Conservation (phyloP, 2,888 invertebrate species). For the Drosophila cognata region DNA sequence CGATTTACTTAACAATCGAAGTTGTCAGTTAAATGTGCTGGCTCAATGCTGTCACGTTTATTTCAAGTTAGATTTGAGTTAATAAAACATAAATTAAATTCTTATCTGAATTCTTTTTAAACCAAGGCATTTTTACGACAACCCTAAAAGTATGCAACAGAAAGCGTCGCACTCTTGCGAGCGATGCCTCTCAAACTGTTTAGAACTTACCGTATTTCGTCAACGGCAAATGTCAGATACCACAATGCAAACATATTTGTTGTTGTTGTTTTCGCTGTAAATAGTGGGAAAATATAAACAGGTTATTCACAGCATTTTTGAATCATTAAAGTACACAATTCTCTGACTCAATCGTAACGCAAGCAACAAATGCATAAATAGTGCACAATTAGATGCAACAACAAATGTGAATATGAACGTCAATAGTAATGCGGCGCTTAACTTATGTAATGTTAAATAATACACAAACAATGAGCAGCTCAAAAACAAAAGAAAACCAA, state of each 20-base stretch:
- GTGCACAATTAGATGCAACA: neutral
- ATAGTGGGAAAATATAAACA: slow-evolving; percentile 27
- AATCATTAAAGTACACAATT: slow-evolving; percentile 25
- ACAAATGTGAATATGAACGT: neutral
- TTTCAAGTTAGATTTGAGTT: neutral
- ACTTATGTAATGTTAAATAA: neutral
- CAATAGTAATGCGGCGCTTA: slow-evolving; percentile 10
- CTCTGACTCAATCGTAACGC: slow-evolving; percentile 2
- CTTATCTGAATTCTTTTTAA: neutral
- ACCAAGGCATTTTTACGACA: neutral
- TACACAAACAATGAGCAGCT: slow-evolving; percentile 5
- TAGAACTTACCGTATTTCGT: slow-evolving; percentile 83
- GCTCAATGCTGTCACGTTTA: neutral
- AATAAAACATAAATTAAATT: neutral
- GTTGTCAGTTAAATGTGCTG: neutral
- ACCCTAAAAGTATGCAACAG: slow-evolving; percentile 49
- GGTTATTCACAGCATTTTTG: slow-evolving; percentile 24
- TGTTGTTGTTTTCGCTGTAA: slow-evolving; percentile 66
- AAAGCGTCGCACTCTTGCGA: neutral
- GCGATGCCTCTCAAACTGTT: slow-evolving; percentile 35
- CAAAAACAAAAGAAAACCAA: neutral
- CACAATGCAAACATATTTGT: slow-evolving; percentile 83
- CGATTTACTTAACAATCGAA: neutral
- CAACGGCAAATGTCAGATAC: slow-evolving; percentile 84
- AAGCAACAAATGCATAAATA: slow-evolving; percentile 1